Evolutionary conservation across 1,140 invertebrate species (phyloP).

Genomic region (Drosophila carrolli): DNA sequence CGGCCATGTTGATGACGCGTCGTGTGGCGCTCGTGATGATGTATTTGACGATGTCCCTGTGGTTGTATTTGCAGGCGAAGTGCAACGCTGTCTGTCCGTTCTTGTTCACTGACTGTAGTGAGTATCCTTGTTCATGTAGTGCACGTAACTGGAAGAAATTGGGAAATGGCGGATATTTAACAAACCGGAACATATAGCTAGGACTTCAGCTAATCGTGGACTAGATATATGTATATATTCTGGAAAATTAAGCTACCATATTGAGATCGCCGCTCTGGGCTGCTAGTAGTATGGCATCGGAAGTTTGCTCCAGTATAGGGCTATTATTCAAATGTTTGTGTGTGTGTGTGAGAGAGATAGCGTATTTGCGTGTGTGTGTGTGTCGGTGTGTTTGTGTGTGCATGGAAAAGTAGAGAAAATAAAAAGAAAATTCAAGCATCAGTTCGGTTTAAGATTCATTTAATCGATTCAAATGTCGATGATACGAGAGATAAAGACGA

Average conservation of each 20-base stretch:
- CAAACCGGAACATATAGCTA: not conserved
- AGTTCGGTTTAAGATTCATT: slow-evolving; percentile 78
- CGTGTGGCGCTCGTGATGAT: slow-evolving; percentile 93
- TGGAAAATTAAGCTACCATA: slow-evolving; percentile 85
- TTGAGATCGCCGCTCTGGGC: slow-evolving; percentile 91
- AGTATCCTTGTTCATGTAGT: slow-evolving; percentile 92
- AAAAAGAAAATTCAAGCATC: slow-evolving; percentile 64
- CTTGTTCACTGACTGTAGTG: slow-evolving; percentile 93
- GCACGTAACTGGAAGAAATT: slow-evolving; percentile 89
- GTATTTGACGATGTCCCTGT: slow-evolving; percentile 96
- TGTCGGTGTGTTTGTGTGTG: slow-evolving; percentile 27
- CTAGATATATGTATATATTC: not conserved
- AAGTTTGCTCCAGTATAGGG: slow-evolving; percentile 90
- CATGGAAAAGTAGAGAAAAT: slow-evolving; percentile 60
- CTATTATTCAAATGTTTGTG: slow-evolving; percentile 75
- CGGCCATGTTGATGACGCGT: slow-evolving; percentile 93
- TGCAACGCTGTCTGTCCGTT: slow-evolving; percentile 96
- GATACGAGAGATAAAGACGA: slow-evolving; percentile 31
- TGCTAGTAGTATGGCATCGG: slow-evolving; percentile 92
- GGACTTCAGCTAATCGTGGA: not conserved
- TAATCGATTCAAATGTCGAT: slow-evolving; percentile 30
- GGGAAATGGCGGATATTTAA: not conserved
- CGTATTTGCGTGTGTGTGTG: not conserved
- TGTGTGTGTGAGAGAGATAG: not conserved
- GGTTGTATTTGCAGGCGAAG: slow-evolving; percentile 93